phyloP scores from a whole-genome alignment of 2,113 vertebrate species.

The Zosterops pallidus region DNA sequence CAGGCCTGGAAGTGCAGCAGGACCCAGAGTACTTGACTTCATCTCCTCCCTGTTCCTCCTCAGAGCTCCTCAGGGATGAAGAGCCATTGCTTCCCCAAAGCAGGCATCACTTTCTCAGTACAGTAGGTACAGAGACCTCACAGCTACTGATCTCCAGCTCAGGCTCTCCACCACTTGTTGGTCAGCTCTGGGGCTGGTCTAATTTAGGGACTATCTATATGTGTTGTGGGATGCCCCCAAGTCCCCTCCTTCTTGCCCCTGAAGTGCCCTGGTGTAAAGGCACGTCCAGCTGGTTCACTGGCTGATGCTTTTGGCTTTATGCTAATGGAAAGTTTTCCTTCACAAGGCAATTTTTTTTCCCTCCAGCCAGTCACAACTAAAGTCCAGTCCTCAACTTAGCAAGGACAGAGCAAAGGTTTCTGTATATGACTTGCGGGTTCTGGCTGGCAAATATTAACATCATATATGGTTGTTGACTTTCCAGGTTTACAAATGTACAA shows the following conservation, averaged over 20 bases:
- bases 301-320: slow-evolving; percentile 6
- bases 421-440: slow-evolving; percentile 15
- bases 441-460: slow-evolving; percentile 36
- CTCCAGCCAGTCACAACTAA: background rate
- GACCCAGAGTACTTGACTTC: background rate
- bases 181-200: background rate
- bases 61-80: background rate
- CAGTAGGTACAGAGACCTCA: background rate
- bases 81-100: background rate
- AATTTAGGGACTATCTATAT: background rate
- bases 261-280: background rate
- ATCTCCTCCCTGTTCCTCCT: background rate
- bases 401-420: slow-evolving; percentile 49
- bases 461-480: slow-evolving; percentile 57
- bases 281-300: background rate
- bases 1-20: background rate
- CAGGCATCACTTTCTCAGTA: background rate
- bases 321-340: slow-evolving; percentile 20
- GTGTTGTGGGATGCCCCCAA: background rate
- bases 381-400: slow-evolving; percentile 50
- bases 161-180: background rate
- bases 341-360: background rate
- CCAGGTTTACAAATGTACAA: slow-evolving; percentile 48
- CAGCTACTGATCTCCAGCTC: background rate
- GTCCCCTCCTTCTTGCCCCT: background rate